phyloP scores from a whole-genome alignment of 2,888 invertebrate species.

The Azorinus chamasolen region DNA sequence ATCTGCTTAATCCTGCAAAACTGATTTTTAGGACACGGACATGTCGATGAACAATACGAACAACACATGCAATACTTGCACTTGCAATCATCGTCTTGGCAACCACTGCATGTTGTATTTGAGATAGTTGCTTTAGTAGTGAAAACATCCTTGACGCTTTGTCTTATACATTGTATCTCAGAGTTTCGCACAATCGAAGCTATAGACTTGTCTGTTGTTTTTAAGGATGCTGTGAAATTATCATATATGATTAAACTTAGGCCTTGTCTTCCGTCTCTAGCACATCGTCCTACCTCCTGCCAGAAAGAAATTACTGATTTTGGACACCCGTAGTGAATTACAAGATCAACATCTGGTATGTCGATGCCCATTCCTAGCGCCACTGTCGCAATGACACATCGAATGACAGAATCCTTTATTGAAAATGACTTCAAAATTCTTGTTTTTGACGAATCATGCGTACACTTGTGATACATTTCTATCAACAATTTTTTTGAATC shows the following conservation, averaged over 20 bases:
- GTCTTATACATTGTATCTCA: neutral
- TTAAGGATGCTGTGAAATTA: conserved; percentile 29
- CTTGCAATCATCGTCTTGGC: too few species aligned
- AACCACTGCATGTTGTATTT: too few species aligned
- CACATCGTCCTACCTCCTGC: conserved; percentile 55
- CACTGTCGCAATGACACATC: conserved; percentile 48
- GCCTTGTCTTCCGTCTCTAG: too few species aligned
- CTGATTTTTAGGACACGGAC: too few species aligned
- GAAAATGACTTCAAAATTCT: conserved; percentile 36
- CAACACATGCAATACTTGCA: too few species aligned
- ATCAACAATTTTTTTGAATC: conserved; percentile 47
- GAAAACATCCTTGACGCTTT: too few species aligned
- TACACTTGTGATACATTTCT: conserved; percentile 61
- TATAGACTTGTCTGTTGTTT: conserved; percentile 37
- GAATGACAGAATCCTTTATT: conserved; percentile 22
- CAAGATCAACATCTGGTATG: conserved; percentile 40
- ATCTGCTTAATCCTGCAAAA: too few species aligned
- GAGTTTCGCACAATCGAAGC: conserved; percentile 7
- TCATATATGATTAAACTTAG: conserved; percentile 28
- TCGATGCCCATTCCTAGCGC: conserved; percentile 61
- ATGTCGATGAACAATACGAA: too few species aligned
- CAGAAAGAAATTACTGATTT: conserved; percentile 49
- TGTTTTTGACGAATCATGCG: conserved; percentile 45
- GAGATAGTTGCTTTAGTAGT: too few species aligned
- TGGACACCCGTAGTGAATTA: conserved; percentile 43